Percentiles rank a stretch among this genome's conserved stretches.
These are phyloP conservation scores for Odontamblyopus lacepedii DNA, from an alignment of 2,797 vertebrate genomes.

Conservation along the genomic window DNA sequence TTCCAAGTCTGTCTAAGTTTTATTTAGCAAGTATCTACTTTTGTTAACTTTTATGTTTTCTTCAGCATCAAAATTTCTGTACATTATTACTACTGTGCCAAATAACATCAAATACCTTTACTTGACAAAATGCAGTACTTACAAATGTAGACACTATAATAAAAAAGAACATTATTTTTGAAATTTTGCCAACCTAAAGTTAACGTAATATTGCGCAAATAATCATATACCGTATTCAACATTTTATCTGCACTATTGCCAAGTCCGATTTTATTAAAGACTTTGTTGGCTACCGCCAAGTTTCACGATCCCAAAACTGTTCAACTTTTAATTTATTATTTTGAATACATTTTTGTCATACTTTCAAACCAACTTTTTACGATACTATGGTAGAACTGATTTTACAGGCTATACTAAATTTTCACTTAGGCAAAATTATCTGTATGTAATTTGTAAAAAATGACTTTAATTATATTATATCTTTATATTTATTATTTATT, in stretches of 20 bases:
- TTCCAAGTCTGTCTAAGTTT: background rate
- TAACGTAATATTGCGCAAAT: too few relatives aligned
- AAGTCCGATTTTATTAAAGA: background rate
- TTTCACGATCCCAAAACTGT: background rate
- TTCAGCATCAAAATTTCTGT: background rate
- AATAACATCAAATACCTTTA: background rate
- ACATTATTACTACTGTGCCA: background rate
- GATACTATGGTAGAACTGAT: background rate
- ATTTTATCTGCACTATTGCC: background rate
- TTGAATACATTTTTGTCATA: background rate
- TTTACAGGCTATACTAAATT: background rate
- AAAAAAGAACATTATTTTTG: background rate
- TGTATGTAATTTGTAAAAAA: too few relatives aligned
- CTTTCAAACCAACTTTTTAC: background rate
- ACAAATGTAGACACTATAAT: background rate
- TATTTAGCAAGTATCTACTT: background rate
- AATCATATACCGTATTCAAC: too few relatives aligned
- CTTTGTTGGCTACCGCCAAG: background rate
- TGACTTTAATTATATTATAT: too few relatives aligned
- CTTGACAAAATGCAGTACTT: background rate
- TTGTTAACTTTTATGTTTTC: background rate
- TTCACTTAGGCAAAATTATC: too few relatives aligned
- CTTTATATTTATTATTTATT: too few relatives aligned
- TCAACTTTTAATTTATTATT: background rate
- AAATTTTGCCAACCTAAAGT: background rate